Percentiles rank a stretch among this genome's conserved stretches.
These are phyloP conservation scores for Tapirus terrestris DNA, from an alignment of 2,113 vertebrate species.

Conservation along the genomic window DNA sequence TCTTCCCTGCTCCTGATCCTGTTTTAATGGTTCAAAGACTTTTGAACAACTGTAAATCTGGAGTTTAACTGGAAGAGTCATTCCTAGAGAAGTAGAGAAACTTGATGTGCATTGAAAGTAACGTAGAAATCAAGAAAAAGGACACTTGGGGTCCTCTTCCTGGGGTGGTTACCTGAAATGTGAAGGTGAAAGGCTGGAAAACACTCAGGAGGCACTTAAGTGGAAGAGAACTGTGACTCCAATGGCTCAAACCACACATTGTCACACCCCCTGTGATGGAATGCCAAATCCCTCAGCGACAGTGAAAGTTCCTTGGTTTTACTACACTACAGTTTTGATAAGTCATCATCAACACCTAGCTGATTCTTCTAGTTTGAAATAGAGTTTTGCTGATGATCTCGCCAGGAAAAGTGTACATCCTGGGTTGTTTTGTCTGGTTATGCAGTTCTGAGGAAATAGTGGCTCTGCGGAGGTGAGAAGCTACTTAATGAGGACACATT, in stretches of 20 bases:
- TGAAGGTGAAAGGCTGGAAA: neutral
- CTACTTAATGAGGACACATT: neutral
- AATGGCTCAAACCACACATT: neutral
- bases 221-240: neutral
- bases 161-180: neutral
- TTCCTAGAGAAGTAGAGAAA: neutral
- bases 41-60: neutral
- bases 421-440: neutral
- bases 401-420: neutral
- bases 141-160: neutral
- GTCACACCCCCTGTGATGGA: neutral
- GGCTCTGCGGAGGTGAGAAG: neutral
- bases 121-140: neutral
- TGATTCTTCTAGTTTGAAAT: neutral
- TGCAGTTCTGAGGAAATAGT: neutral
- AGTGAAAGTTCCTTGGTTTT: neutral
- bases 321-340: neutral
- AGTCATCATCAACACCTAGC: neutral
- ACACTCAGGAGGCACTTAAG: neutral
- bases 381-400: neutral
- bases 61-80: neutral
- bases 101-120: neutral
- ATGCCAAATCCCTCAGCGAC: neutral
- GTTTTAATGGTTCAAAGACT: neutral
- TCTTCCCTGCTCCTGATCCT: neutral